phyloP scores from a whole-genome alignment of 2,888 invertebrate species.

The Phengaris alcon region DNA sequence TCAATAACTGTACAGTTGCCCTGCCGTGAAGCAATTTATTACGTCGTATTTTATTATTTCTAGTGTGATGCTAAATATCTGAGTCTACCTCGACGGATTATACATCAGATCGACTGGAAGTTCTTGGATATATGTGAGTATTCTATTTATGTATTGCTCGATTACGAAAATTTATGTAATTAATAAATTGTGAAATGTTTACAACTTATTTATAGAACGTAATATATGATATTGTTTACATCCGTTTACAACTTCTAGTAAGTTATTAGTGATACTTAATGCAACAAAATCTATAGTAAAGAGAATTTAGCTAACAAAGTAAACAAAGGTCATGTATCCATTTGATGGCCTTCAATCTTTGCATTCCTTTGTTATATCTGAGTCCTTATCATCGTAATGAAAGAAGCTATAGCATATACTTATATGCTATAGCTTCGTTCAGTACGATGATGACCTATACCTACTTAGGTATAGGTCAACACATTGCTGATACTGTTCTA shows the following conservation, averaged over 20 bases:
- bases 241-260: constrained; percentile 5
- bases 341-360: background rate
- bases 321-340: constrained; percentile 1
- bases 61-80: constrained; percentile 33
- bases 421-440: too few species aligned
- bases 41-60: constrained; percentile 45
- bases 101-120: background rate
- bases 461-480: background rate
- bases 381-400: background rate
- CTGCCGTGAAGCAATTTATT: constrained; percentile 45
- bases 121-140: constrained; percentile 29
- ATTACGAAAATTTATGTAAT: constrained; percentile 17
- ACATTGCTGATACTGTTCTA: background rate
- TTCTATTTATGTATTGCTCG: constrained; percentile 19
- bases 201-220: background rate
- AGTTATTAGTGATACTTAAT: background rate
- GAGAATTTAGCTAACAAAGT: background rate
- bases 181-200: background rate
- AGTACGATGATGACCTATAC: too few species aligned
- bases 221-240: background rate
- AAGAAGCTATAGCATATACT: background rate
- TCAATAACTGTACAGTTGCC: constrained; percentile 25
- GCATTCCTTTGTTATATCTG: constrained; percentile 1
- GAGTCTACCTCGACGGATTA: constrained; percentile 3
- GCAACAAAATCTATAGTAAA: background rate